Conservation (phyloP, 2,888 invertebrate genomes). For the Caenorhabditis drosophilae region DNA sequence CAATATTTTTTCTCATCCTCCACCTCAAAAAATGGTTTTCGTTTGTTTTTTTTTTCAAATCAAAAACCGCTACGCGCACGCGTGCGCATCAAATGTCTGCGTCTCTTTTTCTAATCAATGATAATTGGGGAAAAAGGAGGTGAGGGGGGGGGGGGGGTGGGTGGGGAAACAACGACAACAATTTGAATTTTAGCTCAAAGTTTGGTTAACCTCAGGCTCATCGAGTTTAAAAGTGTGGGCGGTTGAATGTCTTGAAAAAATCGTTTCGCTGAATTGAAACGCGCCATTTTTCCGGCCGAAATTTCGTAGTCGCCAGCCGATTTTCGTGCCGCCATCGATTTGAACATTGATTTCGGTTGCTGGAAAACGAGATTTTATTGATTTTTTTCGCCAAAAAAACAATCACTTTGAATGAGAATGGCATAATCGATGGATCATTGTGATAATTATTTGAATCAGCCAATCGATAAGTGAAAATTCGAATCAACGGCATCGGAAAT, state of each 20-base stretch:
- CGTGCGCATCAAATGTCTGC: too few species aligned
- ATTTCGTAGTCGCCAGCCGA: not conserved
- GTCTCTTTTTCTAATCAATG: too few species aligned
- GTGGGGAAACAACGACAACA: too few species aligned
- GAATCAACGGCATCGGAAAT: constrained; percentile 12
- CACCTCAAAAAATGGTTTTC: too few species aligned
- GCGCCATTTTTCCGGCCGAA: not conserved
- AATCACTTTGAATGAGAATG: not conserved
- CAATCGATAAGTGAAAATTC: constrained; percentile 10
- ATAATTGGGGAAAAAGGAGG: too few species aligned
- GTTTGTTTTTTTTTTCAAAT: too few species aligned
- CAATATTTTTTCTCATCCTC: too few species aligned
- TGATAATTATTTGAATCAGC: constrained; percentile 20
- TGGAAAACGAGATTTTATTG: not conserved
- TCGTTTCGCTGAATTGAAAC: constrained; percentile 3
- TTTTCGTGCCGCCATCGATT: not conserved
- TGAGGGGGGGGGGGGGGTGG: too few species aligned
- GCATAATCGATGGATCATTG: constrained; percentile 20
- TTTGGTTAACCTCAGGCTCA: constrained; percentile 1
- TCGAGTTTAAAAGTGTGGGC: not conserved
- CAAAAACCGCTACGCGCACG: too few species aligned
- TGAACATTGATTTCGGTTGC: not conserved
- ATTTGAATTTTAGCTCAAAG: too few species aligned
- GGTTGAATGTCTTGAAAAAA: not conserved
- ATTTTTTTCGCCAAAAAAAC: too few species aligned